A percentile compares a stretch with the other conserved stretches of the same genome.
phyloP scores from a whole-genome alignment of 92 coral and sea anemone species.

The Meandrina meandrites region DNA sequence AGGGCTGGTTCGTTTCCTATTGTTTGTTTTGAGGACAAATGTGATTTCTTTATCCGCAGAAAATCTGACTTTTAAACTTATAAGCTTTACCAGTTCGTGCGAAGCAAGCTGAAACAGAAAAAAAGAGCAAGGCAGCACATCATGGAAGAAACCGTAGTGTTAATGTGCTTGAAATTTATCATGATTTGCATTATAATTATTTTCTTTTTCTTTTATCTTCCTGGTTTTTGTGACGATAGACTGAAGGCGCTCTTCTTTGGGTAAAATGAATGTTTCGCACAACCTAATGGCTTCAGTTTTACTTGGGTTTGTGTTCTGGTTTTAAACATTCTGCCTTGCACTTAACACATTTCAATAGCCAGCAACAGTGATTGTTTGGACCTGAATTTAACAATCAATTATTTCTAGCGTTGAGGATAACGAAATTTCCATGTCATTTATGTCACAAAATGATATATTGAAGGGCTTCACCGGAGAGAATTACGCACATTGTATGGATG shows the following conservation, averaged over 20 bases:
- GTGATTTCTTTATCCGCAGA: background rate
- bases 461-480: background rate
- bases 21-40: background rate
- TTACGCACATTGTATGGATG: background rate
- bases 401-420: background rate
- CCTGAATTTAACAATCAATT: background rate
- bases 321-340: background rate
- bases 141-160: background rate
- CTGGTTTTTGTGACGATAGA: background rate
- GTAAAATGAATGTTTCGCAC: background rate
- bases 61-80: background rate
- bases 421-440: constrained; percentile 6
- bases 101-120: background rate
- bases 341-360: background rate
- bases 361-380: background rate
- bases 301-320: background rate
- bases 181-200: background rate
- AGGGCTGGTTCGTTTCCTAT: background rate
- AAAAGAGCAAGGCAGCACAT: background rate
- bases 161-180: background rate
- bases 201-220: background rate
- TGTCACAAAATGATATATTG: background rate
- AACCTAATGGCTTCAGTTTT: background rate
- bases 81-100: background rate
- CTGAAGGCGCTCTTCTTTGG: background rate